Percentiles rank a stretch among this genome's conserved stretches.
Conservation (phyloP, 92 coral and sea anemone genomes). For the Zoanthus sansibaricus region DNA sequence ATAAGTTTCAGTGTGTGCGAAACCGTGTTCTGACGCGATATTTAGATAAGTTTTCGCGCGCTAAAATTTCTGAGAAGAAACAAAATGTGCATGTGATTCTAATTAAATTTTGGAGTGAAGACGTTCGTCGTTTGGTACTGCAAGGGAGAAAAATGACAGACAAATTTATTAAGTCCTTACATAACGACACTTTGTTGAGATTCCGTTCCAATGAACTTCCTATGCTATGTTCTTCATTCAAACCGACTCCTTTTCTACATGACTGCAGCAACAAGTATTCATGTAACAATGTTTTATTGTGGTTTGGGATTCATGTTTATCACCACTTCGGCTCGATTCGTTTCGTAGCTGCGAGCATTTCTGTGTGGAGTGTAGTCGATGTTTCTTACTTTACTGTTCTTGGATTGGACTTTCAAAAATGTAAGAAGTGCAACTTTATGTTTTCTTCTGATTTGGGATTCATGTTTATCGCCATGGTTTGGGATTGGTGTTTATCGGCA, state of each 20-base stretch:
- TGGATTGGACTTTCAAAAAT: conserved; percentile 28
- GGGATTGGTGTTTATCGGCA: conserved; percentile 36
- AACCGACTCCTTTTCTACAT: conserved; percentile 24
- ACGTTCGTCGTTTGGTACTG: neutral
- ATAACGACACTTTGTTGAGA: neutral
- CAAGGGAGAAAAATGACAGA: neutral
- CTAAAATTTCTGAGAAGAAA: neutral
- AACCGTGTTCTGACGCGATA: conserved; percentile 23
- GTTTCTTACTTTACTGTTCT: conserved; percentile 28
- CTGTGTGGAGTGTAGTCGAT: conserved; percentile 31
- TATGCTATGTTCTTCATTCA: neutral
- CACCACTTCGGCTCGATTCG: conserved; percentile 32
- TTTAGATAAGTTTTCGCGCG: conserved; percentile 1
- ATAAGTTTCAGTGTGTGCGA: conserved; percentile 34
- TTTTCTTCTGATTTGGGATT: conserved; percentile 29
- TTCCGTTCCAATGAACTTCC: neutral
- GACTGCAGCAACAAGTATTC: conserved; percentile 37
- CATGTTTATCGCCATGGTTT: conserved; percentile 36
- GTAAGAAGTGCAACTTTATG: conserved; percentile 23
- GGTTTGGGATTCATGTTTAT: conserved; percentile 32
- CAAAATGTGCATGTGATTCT: neutral
- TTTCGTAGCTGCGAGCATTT: conserved; percentile 30
- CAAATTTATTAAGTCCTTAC: neutral
- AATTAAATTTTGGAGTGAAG: neutral
- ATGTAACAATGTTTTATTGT: conserved; percentile 31